Percentiles rank a stretch among this genome's conserved stretches.
Conservation (phyloP, 2,113 vertebrate species). For the Rousettus leschenaultii region DNA sequence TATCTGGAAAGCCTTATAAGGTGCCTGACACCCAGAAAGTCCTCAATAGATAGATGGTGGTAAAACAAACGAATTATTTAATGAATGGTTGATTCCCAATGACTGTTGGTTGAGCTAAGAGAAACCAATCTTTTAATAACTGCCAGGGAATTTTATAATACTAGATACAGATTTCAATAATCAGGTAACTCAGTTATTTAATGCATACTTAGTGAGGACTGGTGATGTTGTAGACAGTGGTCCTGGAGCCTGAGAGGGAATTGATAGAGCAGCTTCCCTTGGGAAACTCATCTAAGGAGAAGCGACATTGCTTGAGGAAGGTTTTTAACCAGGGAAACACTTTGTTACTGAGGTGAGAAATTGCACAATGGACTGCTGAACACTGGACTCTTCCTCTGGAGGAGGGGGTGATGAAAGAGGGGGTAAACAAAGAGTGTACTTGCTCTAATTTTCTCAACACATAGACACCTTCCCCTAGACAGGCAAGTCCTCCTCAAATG, state of each 20-base stretch:
- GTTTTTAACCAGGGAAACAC: neutral
- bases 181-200: neutral
- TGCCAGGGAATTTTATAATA: neutral
- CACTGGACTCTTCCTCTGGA: neutral
- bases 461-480: no score
- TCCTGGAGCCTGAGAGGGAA: neutral
- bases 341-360: neutral
- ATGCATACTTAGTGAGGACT: neutral
- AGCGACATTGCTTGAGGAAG: neutral
- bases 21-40: neutral
- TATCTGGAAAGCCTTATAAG: neutral
- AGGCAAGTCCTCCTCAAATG: neutral
- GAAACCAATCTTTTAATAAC: neutral
- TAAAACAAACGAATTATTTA: neutral
- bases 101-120: neutral
- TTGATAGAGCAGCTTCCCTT: neutral
- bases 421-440: neutral
- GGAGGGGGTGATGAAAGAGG: no score
- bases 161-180: neutral
- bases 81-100: neutral
- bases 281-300: neutral
- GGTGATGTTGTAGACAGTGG: neutral
- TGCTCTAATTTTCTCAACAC: neutral
- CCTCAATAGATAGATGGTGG: neutral
- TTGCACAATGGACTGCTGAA: neutral